phyloP scores from a whole-genome alignment of 2,888 invertebrate genomes.

The Psococerastis gibbosa region DNA sequence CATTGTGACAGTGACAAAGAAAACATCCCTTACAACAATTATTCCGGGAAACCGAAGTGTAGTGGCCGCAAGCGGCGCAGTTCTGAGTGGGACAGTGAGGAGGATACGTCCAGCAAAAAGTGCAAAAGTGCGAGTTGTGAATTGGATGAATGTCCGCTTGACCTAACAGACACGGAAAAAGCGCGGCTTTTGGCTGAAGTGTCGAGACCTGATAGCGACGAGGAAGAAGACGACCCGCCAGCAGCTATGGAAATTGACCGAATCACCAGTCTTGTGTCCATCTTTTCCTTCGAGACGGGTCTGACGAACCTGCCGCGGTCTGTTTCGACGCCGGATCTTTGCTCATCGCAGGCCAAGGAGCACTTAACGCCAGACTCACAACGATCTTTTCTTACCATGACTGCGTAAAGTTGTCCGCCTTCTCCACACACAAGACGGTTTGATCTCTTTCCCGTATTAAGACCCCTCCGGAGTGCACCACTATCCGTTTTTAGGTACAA shows the following conservation, averaged over 20 bases:
- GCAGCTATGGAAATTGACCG: constrained; percentile 36
- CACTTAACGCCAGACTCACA: constrained; percentile 22
- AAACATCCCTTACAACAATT: constrained; percentile 23
- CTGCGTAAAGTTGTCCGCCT: too few relatives aligned
- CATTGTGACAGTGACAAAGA: constrained; percentile 25
- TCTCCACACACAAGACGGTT: too few relatives aligned
- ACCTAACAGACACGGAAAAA: constrained; percentile 22
- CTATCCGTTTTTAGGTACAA: too few relatives aligned
- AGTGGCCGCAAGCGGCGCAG: constrained; percentile 27
- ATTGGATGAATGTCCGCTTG: constrained; percentile 1
- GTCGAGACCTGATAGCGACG: constrained; percentile 15
- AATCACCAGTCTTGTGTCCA: constrained; percentile 36
- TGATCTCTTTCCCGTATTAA: too few relatives aligned
- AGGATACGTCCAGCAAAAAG: constrained; percentile 22
- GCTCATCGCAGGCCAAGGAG: constrained; percentile 32
- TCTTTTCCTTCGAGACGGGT: constrained; percentile 31
- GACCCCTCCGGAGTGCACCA: too few relatives aligned
- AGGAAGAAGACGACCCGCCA: constrained; percentile 18
- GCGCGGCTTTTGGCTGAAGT: constrained; percentile 25
- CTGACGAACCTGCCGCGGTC: constrained; percentile 26
- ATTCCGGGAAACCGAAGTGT: constrained; percentile 15
- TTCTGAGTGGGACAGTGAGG: constrained; percentile 34
- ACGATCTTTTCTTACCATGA: constrained; percentile 33
- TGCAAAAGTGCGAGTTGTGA: constrained; percentile 3
- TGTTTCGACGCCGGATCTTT: constrained; percentile 32